These are phyloP conservation scores for Ischnura elegans DNA, from an alignment of 2,888 invertebrate genomes.

Conservation along the genomic window DNA sequence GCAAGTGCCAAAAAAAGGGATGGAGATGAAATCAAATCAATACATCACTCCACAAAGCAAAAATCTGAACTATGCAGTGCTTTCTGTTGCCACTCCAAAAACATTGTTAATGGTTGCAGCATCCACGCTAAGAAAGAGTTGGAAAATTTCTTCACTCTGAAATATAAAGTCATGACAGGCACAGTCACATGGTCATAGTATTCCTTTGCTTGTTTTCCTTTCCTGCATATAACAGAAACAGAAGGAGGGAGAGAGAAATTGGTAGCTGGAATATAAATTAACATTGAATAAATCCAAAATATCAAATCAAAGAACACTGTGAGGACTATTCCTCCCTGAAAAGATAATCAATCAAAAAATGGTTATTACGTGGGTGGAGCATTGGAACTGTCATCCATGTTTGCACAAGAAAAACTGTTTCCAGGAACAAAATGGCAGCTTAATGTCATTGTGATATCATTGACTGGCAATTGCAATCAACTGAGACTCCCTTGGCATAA, in stretches of 20 bases:
- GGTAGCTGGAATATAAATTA: not conserved
- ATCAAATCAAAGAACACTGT: not conserved
- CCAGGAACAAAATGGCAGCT: slow-evolving; percentile 13
- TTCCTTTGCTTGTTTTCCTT: not conserved
- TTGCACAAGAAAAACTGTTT: not conserved
- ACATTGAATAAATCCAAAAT: not conserved
- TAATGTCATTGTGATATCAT: not conserved
- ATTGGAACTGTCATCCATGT: not conserved
- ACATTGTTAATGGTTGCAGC: not conserved
- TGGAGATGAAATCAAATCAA: not conserved
- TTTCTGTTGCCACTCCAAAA: not conserved
- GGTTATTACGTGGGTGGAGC: not conserved
- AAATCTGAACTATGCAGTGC: not conserved
- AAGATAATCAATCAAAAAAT: not conserved
- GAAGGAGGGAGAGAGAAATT: not conserved
- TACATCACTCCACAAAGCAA: not conserved
- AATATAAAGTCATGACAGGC: not conserved
- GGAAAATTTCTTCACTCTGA: not conserved
- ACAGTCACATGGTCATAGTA: too few species aligned
- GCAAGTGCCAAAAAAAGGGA: not conserved
- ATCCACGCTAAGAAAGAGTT: not conserved
- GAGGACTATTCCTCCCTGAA: not conserved
- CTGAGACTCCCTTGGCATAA: not conserved
- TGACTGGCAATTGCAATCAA: not conserved
- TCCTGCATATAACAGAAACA: not conserved